Conservation (phyloP, 1,140 invertebrate species). For the Asbolus verrucosus region DNA sequence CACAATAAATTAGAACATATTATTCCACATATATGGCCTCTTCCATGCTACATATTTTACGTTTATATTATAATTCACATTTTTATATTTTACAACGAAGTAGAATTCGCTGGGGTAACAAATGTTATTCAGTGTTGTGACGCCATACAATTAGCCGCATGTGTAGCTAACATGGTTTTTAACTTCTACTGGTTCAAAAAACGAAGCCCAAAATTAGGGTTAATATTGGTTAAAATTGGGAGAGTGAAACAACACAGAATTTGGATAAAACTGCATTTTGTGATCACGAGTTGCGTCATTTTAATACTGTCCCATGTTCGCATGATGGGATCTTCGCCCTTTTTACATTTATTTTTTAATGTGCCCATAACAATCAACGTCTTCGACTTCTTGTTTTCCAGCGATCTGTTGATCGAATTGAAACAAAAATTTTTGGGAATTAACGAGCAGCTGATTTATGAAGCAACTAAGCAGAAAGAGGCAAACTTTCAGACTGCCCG, state of each 20-base stretch:
- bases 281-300: background rate
- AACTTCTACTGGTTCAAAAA: too few species aligned
- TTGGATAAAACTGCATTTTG: background rate
- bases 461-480: background rate
- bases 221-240: too few species aligned
- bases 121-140: background rate
- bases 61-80: background rate
- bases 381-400: background rate
- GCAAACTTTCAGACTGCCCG: background rate
- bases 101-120: background rate
- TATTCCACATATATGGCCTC: conserved; percentile 2
- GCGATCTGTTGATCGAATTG: background rate
- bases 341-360: background rate
- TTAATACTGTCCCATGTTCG: background rate
- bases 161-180: too few species aligned
- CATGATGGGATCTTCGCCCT: background rate
- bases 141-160: background rate
- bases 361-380: background rate
- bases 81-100: background rate
- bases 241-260: background rate
- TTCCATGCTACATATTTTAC: background rate
- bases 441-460: background rate
- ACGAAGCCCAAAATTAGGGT: too few species aligned
- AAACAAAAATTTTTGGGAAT: background rate
- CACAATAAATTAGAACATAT: background rate